phyloP scores from a whole-genome alignment of 2,888 invertebrate genomes.

The Nasonovia ribisnigri region DNA sequence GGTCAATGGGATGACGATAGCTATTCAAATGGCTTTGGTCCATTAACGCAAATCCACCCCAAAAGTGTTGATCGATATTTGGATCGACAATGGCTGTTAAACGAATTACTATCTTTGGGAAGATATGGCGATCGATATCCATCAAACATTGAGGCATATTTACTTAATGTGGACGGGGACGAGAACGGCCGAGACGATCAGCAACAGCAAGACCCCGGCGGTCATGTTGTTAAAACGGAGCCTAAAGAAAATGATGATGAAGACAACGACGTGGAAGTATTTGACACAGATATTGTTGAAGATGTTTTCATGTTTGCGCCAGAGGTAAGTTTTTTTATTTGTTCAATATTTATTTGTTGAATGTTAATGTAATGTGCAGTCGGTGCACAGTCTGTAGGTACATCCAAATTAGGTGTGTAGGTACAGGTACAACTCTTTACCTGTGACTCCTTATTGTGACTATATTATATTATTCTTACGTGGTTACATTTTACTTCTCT shows the following conservation, averaged over 20 bases:
- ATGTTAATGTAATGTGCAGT: background rate
- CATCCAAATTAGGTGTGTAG: constrained; percentile 18
- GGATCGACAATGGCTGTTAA: constrained; percentile 53
- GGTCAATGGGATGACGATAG: constrained; percentile 17
- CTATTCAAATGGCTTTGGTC: constrained; percentile 43
- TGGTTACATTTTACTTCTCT: background rate
- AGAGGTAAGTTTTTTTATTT: constrained; percentile 48
- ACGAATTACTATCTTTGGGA: constrained; percentile 48
- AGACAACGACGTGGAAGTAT: constrained; percentile 31
- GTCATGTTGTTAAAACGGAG: constrained; percentile 44
- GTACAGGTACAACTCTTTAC: constrained; percentile 12
- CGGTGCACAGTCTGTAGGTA: background rate
- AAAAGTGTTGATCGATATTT: constrained; percentile 53
- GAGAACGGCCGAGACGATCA: constrained; percentile 41
- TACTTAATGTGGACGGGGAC: constrained; percentile 43
- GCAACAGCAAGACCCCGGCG: background rate
- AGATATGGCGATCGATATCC: constrained; percentile 56
- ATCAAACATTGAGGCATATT: constrained; percentile 58
- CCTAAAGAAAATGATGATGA: constrained; percentile 41
- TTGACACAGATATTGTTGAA: constrained; percentile 51
- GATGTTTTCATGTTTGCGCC: constrained; percentile 55
- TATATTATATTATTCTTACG: background rate
- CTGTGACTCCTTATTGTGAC: background rate
- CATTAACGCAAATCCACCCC: constrained; percentile 28
- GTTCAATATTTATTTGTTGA: constrained; percentile 1